These are phyloP conservation scores for Urocyon cinereoargenteus DNA, from an alignment of 2,797 vertebrate genomes.

Conservation along the genomic window DNA sequence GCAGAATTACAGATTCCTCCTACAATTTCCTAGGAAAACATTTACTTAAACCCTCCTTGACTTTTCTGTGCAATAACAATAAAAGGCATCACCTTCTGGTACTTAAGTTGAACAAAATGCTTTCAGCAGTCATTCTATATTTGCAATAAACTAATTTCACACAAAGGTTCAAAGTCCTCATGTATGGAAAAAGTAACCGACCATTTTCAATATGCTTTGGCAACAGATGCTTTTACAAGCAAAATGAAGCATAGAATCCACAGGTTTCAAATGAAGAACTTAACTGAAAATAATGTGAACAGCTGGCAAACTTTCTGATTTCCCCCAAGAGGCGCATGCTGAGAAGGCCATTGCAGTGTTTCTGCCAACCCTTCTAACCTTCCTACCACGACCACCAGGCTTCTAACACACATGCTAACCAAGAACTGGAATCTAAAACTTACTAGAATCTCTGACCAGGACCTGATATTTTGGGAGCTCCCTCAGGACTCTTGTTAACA, in stretches of 20 bases:
- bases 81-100: conserved; percentile 12
- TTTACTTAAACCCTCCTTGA: conserved; percentile 63
- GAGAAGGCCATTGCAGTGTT: background rate
- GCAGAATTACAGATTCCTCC: conserved; percentile 17
- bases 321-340: background rate
- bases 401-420: background rate
- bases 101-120: conserved; percentile 23
- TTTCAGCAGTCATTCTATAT: conserved; percentile 29
- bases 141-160: conserved; percentile 38
- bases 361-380: background rate
- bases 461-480: background rate
- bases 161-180: conserved; percentile 34
- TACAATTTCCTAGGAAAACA: conserved; percentile 64
- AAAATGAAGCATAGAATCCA: conserved; percentile 17
- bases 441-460: background rate
- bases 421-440: background rate
- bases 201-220: conserved; percentile 48
- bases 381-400: background rate
- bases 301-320: conserved; percentile 31
- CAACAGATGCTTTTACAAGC: conserved; percentile 52
- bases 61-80: conserved; percentile 66
- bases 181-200: background rate
- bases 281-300: conserved; percentile 63
- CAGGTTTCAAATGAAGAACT: conserved; percentile 53
- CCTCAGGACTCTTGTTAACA: background rate